Conservation (phyloP, 2,113 vertebrate species). For the Sorex fumeus region DNA sequence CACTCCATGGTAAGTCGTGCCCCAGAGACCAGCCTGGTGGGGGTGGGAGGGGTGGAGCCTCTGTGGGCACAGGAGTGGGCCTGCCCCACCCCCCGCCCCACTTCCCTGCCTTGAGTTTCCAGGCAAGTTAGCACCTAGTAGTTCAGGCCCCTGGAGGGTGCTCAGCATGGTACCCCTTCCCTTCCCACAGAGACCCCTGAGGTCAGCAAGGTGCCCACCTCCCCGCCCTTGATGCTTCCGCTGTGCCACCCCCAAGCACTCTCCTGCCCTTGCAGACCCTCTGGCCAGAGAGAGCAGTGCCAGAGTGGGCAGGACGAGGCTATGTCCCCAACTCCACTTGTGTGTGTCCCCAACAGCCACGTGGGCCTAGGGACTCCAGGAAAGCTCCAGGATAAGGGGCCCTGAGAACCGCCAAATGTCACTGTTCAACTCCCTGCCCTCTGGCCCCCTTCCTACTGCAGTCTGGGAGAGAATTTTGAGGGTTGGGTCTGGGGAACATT, state of each 20-base stretch:
- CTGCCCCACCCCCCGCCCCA: not conserved
- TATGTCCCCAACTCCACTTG: not conserved
- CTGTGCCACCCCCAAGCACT: not conserved
- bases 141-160: not conserved
- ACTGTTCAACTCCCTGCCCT: not conserved
- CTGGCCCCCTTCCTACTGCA: too few species aligned
- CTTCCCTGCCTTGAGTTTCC: not conserved
- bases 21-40: not conserved
- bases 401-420: not conserved
- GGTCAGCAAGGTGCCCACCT: not conserved
- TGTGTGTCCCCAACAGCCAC: not conserved
- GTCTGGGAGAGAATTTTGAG: not conserved
- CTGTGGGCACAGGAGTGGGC: not conserved
- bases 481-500: not conserved
- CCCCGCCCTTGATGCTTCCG: not conserved
- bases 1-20: slow-evolving; percentile 95
- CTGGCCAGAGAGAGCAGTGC: slow-evolving; percentile 15
- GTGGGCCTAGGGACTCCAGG: not conserved
- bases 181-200: not conserved
- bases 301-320: not conserved
- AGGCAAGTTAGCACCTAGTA: not conserved
- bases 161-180: not conserved
- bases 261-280: not conserved
- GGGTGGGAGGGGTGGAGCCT: not conserved
- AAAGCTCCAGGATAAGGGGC: not conserved